Base-by-base conservation (phyloP, 2,113 vertebrate species). In the Peromyscus polionotus region DNA sequence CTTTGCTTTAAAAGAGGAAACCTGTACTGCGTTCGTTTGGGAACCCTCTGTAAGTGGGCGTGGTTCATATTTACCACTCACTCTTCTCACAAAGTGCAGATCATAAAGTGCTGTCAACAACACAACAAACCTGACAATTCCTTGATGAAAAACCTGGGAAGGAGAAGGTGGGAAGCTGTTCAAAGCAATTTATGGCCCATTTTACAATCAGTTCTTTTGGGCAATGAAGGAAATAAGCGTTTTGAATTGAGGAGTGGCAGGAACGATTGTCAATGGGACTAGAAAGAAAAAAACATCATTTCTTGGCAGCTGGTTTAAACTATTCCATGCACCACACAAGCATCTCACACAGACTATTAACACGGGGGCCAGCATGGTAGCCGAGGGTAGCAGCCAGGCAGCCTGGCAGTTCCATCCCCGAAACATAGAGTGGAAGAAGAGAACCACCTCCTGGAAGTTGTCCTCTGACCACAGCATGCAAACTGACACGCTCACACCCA, bases 71-170 rank as follows among this genome's bases (percentile, higher is more conserved):
- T 93, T 96, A 20, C 68, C 31, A 59, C 63, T n/a, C 93, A 80
- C 20, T 75, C 87, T 92, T 95, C 95, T 59, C 95, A 96, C 26
- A 48, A 84, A 90, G 80, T 86, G 31, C 67, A 92, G 75, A 89
- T 91, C 59, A 86, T 70, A 68, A 96, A 81, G 85, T 54, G 39
- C 54, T 86, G 54, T 96, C 88, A 92, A 92, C 77, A 91, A 70
- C 92, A 96, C 75, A 94, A 89, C 91, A 90, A 91, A 68, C 90
- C 93, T 91, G 86, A 89, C 94, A 94, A 87, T 42, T n/a, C 93
- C 86, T 92, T 61, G 87, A 94, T 90, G 75, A 96, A 96, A 98
- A 97, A 94, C 86, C 67, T 88, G 89, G 94, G 96, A 94, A 96
- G 75, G 73, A 77, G 77, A 96, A 94, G 45, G 77, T 93, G 92